Conservation (phyloP, 1,140 invertebrate species). For the Meteorus sp. region DNA sequence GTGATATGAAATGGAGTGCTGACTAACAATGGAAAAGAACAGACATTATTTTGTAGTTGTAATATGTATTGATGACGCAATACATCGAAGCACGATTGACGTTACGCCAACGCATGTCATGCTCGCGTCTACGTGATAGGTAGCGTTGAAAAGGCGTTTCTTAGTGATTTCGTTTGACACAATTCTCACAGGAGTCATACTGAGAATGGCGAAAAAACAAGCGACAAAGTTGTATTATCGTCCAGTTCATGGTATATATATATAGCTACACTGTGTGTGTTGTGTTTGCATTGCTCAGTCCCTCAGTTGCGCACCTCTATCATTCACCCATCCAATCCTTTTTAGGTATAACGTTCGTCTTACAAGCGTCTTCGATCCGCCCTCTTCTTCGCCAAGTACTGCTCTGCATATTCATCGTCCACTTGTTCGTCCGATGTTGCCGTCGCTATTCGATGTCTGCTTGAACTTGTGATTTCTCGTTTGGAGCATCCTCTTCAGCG, state of each 20-base stretch:
- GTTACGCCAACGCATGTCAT: background rate
- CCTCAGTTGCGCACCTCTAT: background rate
- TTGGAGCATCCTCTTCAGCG: background rate
- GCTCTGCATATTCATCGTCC: conserved; percentile 25
- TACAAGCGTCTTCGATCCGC: conserved; percentile 14
- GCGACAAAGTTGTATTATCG: conserved; percentile 22
- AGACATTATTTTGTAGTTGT: too few species aligned
- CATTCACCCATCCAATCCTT: background rate
- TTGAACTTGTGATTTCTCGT: conserved; percentile 15
- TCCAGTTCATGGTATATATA: background rate
- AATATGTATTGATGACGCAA: too few species aligned
- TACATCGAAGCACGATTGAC: too few species aligned
- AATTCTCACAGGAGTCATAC: background rate
- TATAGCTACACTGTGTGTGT: background rate
- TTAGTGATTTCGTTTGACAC: conserved; percentile 15
- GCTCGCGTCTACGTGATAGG: background rate
- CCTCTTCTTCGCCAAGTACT: conserved; percentile 1
- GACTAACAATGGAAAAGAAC: too few species aligned
- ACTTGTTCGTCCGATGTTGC: too few species aligned
- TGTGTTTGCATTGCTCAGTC: too few species aligned
- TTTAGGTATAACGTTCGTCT: too few species aligned
- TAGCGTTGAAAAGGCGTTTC: conserved; percentile 4
- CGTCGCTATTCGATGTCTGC: conserved; percentile 8
- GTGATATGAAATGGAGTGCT: conserved; percentile 1
- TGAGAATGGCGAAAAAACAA: conserved; percentile 12